These are phyloP conservation scores for Phalacrocorax carbo DNA, from an alignment of 2,113 vertebrate genomes.

Conservation along the genomic window DNA sequence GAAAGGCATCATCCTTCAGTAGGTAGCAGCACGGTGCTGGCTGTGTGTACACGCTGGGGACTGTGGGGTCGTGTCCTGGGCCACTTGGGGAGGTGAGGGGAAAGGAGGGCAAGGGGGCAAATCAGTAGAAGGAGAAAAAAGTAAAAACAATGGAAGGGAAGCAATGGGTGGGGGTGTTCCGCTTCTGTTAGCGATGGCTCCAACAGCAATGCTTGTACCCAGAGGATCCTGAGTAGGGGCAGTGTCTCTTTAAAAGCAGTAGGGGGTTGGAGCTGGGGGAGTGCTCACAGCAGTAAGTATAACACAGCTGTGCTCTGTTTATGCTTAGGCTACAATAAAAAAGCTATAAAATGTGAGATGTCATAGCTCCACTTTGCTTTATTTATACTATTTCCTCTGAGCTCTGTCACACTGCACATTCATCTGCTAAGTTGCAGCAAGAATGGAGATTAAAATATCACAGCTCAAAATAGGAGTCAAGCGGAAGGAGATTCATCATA, in stretches of 20 bases:
- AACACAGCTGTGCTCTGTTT: conserved; percentile 87
- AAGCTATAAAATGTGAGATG: conserved; percentile 85
- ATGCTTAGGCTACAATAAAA: conserved; percentile 83
- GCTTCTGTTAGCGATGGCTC: background rate
- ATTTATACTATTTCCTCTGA: conserved; percentile 85
- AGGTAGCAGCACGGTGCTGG: background rate
- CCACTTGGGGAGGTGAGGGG: background rate
- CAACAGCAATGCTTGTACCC: background rate
- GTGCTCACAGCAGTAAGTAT: conserved; percentile 77
- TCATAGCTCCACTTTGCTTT: conserved; percentile 84
- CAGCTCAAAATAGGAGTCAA: conserved; percentile 85
- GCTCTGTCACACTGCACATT: conserved; percentile 82
- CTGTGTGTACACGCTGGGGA: background rate
- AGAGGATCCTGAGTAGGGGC: conserved; percentile 2
- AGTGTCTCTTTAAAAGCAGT: conserved; percentile 72
- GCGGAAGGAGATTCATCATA: conserved; percentile 85
- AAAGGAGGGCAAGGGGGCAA: background rate
- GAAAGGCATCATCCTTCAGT: background rate
- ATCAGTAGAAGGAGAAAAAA: background rate
- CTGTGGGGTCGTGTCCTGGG: background rate
- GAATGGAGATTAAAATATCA: conserved; percentile 85
- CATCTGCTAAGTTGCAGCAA: conserved; percentile 81
- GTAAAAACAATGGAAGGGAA: background rate
- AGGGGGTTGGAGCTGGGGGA: conserved; percentile 68
- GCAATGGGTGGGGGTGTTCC: background rate